phyloP scores from a whole-genome alignment of 2,888 invertebrate genomes.

The Didymodactylos carnosus region DNA sequence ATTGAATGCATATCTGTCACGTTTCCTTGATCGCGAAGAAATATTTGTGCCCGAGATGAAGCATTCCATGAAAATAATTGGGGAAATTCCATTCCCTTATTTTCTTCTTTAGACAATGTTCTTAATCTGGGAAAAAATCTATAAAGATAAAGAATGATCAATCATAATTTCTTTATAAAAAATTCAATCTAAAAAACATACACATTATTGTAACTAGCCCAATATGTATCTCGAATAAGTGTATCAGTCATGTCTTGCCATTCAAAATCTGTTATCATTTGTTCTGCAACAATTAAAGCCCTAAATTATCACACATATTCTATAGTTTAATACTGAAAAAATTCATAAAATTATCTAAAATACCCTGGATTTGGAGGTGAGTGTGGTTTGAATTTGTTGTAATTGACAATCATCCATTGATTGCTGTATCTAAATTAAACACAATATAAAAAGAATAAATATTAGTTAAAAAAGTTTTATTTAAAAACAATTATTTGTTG shows the following conservation, averaged over 20 bases:
- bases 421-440: constrained; percentile 45
- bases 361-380: constrained; percentile 26
- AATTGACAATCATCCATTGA: constrained; percentile 65
- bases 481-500: too few species aligned
- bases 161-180: too few species aligned
- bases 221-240: constrained; percentile 46
- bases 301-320: background rate
- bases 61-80: constrained; percentile 47
- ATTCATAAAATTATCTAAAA: too few species aligned
- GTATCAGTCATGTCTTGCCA: constrained; percentile 48
- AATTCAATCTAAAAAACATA: too few species aligned
- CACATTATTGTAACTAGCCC: constrained; percentile 54
- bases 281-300: constrained; percentile 8
- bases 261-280: constrained; percentile 22
- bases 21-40: constrained; percentile 42
- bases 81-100: constrained; percentile 37
- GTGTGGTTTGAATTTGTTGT: constrained; percentile 43
- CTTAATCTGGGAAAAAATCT: background rate
- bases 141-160: too few species aligned
- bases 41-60: constrained; percentile 46
- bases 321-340: background rate
- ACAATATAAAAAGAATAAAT: background rate
- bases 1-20: constrained; percentile 43
- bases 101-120: constrained; percentile 37
- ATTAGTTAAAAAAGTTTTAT: too few species aligned